Evolutionary conservation across 2,113 vertebrate species (phyloP).

Genomic region (Glaucomys volans): DNA sequence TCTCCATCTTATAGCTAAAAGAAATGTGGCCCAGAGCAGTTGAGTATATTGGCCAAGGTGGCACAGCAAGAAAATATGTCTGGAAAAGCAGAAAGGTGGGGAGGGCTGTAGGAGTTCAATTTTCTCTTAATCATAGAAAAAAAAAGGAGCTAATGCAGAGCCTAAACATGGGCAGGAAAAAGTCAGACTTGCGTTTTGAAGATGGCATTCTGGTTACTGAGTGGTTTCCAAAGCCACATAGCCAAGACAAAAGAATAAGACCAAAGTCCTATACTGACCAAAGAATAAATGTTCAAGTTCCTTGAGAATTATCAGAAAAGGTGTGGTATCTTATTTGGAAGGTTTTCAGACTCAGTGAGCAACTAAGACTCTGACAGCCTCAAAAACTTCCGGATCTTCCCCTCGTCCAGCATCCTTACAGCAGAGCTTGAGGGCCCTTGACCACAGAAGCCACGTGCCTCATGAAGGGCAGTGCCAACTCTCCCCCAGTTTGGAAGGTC

Average conservation of each 20-base stretch:
- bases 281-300: background rate
- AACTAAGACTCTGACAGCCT: background rate
- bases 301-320: background rate
- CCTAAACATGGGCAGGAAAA: background rate
- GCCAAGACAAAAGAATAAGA: background rate
- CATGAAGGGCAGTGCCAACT: background rate
- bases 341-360: background rate
- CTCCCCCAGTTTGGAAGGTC: background rate
- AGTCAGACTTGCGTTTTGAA: background rate
- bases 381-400: background rate
- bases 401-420: background rate
- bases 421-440: background rate
- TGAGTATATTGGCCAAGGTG: slow-evolving; percentile 8
- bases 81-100: background rate
- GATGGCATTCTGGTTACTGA: too few species aligned
- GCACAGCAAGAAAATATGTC: background rate
- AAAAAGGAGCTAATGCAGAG: background rate
- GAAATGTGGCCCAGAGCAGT: background rate
- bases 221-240: background rate
- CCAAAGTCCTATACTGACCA: background rate
- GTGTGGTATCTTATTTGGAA: background rate
- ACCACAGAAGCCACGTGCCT: background rate
- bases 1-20: background rate
- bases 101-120: background rate
- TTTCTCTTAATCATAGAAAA: background rate